These are phyloP conservation scores for Aphelenchoides bicaudatus DNA, from an alignment of 2,888 invertebrate species.

Conservation along the genomic window DNA sequence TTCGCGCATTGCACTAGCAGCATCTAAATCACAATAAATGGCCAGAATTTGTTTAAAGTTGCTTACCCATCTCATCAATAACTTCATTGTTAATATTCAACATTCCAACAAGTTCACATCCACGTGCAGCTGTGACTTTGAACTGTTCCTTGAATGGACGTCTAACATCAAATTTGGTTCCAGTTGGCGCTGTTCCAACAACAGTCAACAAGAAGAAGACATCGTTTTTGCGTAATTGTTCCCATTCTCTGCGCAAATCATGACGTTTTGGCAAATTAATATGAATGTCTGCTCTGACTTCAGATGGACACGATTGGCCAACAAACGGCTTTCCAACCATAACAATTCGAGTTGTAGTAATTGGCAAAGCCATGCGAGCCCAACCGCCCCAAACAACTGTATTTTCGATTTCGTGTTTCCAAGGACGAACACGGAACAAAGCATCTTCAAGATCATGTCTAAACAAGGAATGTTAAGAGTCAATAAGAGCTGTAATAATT, in stretches of 20 bases:
- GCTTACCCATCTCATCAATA: constrained; percentile 75
- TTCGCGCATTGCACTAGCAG: constrained; percentile 23
- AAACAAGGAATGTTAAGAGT: constrained; percentile 61
- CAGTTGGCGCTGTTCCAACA: constrained; percentile 76
- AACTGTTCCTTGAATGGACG: constrained; percentile 49
- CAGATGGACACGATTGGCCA: constrained; percentile 86
- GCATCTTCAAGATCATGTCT: constrained; percentile 97
- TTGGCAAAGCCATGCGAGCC: constrained; percentile 96
- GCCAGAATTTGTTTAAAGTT: neutral
- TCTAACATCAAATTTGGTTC: constrained; percentile 64
- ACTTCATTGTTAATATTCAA: constrained; percentile 87
- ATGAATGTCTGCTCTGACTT: constrained; percentile 89
- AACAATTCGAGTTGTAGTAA: constrained; percentile 63
- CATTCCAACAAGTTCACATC: constrained; percentile 98
- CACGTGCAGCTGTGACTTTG: constrained; percentile 83
- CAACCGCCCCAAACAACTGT: constrained; percentile 85
- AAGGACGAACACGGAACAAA: constrained; percentile 87
- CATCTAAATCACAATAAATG: constrained; percentile 7
- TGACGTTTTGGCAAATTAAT: constrained; percentile 83
- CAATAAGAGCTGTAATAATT: neutral
- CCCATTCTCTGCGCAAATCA: constrained; percentile 94
- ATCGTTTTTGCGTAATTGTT: constrained; percentile 89
- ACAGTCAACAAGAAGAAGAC: constrained; percentile 87
- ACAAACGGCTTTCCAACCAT: constrained; percentile 66
- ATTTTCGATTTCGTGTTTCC: constrained; percentile 66